Evolutionary conservation across 2,888 invertebrate genomes (phyloP).

Genomic region (Eristalis pertinax): DNA sequence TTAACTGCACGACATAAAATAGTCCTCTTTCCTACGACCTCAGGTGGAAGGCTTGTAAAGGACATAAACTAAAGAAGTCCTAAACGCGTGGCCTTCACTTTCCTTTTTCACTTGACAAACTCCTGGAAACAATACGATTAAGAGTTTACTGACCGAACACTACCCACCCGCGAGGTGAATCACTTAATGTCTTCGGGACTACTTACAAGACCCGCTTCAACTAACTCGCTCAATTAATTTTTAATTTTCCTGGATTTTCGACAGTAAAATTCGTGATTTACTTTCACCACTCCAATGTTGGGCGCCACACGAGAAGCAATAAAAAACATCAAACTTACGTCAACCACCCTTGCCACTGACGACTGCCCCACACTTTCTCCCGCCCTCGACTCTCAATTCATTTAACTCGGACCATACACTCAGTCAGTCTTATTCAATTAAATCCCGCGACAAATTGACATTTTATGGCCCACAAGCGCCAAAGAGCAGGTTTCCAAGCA

Average conservation of each 20-base stretch:
- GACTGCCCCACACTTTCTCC: background rate
- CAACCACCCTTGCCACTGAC: background rate
- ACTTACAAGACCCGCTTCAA: background rate
- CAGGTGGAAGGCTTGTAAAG: background rate
- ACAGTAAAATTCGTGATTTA: conserved; percentile 53
- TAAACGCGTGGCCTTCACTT: background rate
- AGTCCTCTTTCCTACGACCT: background rate
- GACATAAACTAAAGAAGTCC: background rate
- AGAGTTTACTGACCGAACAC: background rate
- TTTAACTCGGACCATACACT: conserved; percentile 65
- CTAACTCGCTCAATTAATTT: conserved; percentile 51
- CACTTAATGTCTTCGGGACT: background rate
- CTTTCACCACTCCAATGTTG: conserved; percentile 1
- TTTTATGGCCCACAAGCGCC: conserved; percentile 60
- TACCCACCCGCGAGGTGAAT: background rate
- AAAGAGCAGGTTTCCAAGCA: conserved; percentile 34
- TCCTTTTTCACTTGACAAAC: background rate
- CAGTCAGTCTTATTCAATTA: conserved; percentile 58
- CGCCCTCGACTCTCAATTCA: conserved; percentile 29
- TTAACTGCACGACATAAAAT: background rate
- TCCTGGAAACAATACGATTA: background rate
- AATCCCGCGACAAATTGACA: conserved; percentile 70
- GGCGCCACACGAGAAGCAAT: conserved; percentile 24
- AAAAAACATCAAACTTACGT: conserved; percentile 43
- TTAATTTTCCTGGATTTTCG: conserved; percentile 56